Evolutionary conservation across 2,888 invertebrate genomes (phyloP).

Genomic region (Athripsodes cinereus): DNA sequence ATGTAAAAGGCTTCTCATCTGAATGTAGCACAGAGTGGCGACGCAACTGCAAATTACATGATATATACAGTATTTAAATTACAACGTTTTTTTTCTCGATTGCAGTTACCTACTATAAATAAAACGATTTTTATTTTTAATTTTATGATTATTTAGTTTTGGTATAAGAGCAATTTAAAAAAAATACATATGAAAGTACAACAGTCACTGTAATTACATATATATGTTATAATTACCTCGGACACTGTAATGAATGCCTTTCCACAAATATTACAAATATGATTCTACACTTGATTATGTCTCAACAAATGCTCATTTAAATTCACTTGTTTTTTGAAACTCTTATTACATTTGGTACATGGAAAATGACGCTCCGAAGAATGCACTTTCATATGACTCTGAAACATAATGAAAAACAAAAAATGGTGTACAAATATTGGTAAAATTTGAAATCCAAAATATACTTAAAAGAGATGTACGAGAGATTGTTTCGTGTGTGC

Average conservation of each 20-base stretch:
- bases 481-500: too few species aligned
- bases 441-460: too few species aligned
- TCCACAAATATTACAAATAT: slow-evolving; percentile 18
- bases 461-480: too few species aligned
- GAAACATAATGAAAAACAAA: neutral
- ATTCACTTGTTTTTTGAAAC: slow-evolving; percentile 17
- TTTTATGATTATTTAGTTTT: too few species aligned
- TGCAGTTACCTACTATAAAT: too few species aligned
- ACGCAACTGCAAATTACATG: slow-evolving; percentile 11
- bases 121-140: too few species aligned
- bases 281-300: slow-evolving; percentile 19
- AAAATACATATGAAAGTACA: too few species aligned
- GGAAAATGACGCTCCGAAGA: slow-evolving; percentile 12
- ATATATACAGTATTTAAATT: neutral
- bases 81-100: too few species aligned
- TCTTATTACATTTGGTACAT: slow-evolving; percentile 18
- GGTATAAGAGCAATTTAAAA: too few species aligned
- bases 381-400: slow-evolving; percentile 23
- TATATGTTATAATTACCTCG: slow-evolving; percentile 12
- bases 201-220: too few species aligned
- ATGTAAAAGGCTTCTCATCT: slow-evolving; percentile 17
- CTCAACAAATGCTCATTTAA: slow-evolving; percentile 17
- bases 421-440: neutral
- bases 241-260: slow-evolving; percentile 20
- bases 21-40: slow-evolving; percentile 19